Evolutionary conservation across 1,140 invertebrate species (phyloP).

Genomic region (Arctopsyche grandis): DNA sequence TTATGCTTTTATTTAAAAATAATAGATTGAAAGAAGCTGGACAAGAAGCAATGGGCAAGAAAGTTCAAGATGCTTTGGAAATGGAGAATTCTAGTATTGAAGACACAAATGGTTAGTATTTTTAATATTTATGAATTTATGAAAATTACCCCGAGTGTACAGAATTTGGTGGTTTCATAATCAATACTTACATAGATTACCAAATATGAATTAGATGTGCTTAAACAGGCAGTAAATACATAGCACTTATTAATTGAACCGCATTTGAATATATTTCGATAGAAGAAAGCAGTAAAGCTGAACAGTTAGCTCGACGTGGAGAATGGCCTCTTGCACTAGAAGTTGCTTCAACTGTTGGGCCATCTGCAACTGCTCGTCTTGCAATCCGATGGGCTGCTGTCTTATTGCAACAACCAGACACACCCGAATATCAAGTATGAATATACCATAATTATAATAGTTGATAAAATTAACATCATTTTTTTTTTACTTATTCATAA

Average conservation of each 20-base stretch:
- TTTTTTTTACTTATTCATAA: constrained; percentile 65
- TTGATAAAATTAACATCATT: neutral
- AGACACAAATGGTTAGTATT: constrained; percentile 29
- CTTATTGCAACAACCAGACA: constrained; percentile 49
- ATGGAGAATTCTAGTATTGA: constrained; percentile 32
- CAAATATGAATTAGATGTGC: no score
- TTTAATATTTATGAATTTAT: no score
- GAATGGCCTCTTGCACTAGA: constrained; percentile 52
- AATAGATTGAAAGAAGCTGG: constrained; percentile 51
- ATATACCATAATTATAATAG: no score
- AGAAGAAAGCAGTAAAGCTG: constrained; percentile 43
- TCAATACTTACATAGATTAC: no score
- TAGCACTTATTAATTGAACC: neutral
- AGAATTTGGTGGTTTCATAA: no score
- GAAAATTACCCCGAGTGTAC: neutral
- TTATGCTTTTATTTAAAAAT: neutral
- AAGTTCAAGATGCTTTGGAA: constrained; percentile 47
- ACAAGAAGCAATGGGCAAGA: constrained; percentile 46
- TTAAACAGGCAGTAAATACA: neutral
- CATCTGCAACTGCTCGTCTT: constrained; percentile 37
- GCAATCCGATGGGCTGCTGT: constrained; percentile 46
- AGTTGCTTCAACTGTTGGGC: constrained; percentile 40
- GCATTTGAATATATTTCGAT: neutral
- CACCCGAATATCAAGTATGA: constrained; percentile 44
- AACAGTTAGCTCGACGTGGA: constrained; percentile 48